Percentiles rank a stretch among this genome's conserved stretches.
phyloP scores from a whole-genome alignment of 23 tunicate species.

The Styela clava region DNA sequence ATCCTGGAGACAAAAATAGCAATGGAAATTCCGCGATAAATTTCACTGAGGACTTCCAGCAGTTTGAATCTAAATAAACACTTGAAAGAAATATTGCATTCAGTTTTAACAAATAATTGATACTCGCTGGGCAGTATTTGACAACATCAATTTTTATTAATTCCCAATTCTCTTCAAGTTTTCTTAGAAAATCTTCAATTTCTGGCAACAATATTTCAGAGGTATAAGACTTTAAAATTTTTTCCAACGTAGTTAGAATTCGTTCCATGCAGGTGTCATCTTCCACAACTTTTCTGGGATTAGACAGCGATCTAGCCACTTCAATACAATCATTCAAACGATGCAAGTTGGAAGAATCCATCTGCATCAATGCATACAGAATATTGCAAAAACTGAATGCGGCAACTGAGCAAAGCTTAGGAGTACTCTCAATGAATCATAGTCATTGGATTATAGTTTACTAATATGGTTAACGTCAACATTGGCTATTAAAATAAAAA shows the following conservation, averaged over 20 bases:
- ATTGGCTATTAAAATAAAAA: no score
- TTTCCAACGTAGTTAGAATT: conserved; percentile 3
- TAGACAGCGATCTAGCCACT: neutral
- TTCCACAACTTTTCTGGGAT: conserved; percentile 18
- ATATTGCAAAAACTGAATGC: no score
- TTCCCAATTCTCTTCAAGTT: neutral
- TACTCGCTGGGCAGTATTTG: neutral
- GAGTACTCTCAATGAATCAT: no score
- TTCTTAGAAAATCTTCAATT: neutral
- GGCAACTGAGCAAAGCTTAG: no score
- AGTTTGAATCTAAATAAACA: neutral
- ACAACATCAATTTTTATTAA: neutral
- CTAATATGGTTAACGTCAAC: no score
- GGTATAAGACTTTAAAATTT: neutral
- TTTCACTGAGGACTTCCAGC: neutral
- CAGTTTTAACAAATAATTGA: neutral
- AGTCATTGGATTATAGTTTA: no score
- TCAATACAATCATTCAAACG: neutral
- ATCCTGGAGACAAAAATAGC: neutral
- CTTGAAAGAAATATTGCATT: neutral
- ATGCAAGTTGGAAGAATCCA: neutral
- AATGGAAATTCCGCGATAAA: neutral
- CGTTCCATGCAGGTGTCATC: conserved; percentile 27
- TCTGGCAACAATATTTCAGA: neutral
- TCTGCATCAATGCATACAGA: no score